phyloP scores from a whole-genome alignment of 2,888 invertebrate species.

The Sesamia inferens region DNA sequence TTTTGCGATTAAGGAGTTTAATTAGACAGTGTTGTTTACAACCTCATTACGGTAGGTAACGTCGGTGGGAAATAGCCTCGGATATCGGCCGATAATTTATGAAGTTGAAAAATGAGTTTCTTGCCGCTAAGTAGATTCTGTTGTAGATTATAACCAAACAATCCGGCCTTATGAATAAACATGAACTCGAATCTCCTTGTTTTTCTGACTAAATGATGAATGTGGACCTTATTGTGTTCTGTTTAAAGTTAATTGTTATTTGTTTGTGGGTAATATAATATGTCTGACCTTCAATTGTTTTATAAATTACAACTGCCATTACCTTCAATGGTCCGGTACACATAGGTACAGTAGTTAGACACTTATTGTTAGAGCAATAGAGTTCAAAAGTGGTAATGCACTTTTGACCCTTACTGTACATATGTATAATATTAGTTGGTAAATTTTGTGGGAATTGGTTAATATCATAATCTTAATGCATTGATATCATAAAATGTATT shows the following conservation, averaged over 20 bases:
- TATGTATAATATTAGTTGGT: too few relatives aligned
- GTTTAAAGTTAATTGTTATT: slow-evolving; percentile 63
- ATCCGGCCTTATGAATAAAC: slow-evolving; percentile 81
- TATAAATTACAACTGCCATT: slow-evolving; percentile 68
- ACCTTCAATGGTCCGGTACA: slow-evolving; percentile 55
- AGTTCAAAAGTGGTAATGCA: too few relatives aligned
- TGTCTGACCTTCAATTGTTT: slow-evolving; percentile 76
- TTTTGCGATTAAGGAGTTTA: slow-evolving; percentile 90
- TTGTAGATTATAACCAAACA: slow-evolving; percentile 79
- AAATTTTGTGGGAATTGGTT: too few relatives aligned
- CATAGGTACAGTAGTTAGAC: slow-evolving; percentile 2
- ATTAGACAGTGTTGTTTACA: slow-evolving; percentile 90
- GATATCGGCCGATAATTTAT: slow-evolving; percentile 88
- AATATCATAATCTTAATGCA: not conserved
- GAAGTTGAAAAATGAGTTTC: slow-evolving; percentile 88
- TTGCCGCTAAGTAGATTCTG: slow-evolving; percentile 79
- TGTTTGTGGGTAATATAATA: slow-evolving; percentile 48
- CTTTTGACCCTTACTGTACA: too few relatives aligned
- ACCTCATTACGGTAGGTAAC: slow-evolving; percentile 87
- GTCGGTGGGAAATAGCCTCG: slow-evolving; percentile 80
- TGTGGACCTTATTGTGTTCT: slow-evolving; percentile 63
- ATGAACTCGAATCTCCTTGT: slow-evolving; percentile 74
- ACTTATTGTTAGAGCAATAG: not conserved
- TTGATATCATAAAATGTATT: not conserved
- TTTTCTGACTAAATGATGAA: slow-evolving; percentile 52